A percentile compares a stretch with the other conserved stretches of the same genome.
Conservation (phyloP, 2,888 invertebrate genomes). For the Erebia palarica region DNA sequence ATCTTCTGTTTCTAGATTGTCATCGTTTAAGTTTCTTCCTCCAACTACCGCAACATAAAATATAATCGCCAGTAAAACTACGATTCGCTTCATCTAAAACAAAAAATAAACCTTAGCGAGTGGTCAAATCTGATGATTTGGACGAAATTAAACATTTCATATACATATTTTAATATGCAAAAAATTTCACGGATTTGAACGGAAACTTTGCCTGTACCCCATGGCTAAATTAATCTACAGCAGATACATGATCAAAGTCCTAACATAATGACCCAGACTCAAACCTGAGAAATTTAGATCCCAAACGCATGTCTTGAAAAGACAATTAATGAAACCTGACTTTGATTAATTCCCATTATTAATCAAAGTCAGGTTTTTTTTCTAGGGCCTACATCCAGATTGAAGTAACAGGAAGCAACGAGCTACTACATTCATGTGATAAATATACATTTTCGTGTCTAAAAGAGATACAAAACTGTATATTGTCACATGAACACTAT, state of each 20-base stretch:
- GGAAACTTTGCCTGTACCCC: not conserved
- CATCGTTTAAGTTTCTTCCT: conserved; percentile 47
- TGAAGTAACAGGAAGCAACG: too few relatives aligned
- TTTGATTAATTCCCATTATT: too few relatives aligned
- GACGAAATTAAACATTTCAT: not conserved
- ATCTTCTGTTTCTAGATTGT: conserved; percentile 41
- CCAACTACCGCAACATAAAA: conserved; percentile 52
- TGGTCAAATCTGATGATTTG: not conserved
- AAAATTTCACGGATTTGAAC: not conserved
- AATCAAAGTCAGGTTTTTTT: too few relatives aligned
- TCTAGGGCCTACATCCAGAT: too few relatives aligned
- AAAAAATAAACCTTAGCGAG: conserved; percentile 27
- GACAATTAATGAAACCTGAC: too few relatives aligned
- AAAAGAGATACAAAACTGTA: too few relatives aligned
- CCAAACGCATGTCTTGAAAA: not conserved
- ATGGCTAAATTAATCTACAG: too few relatives aligned
- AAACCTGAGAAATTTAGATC: not conserved
- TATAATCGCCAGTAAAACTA: conserved; percentile 50
- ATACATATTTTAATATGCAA: not conserved
- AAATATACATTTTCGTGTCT: too few relatives aligned
- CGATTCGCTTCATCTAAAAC: conserved; percentile 64
- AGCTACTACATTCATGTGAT: too few relatives aligned
- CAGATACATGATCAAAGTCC: too few relatives aligned
- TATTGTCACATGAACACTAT: too few relatives aligned
- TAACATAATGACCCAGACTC: too few relatives aligned